Percentiles rank a stretch among this genome's conserved stretches.
phyloP scores from a whole-genome alignment of 2,113 vertebrate genomes.

The Clarias magur region DNA sequence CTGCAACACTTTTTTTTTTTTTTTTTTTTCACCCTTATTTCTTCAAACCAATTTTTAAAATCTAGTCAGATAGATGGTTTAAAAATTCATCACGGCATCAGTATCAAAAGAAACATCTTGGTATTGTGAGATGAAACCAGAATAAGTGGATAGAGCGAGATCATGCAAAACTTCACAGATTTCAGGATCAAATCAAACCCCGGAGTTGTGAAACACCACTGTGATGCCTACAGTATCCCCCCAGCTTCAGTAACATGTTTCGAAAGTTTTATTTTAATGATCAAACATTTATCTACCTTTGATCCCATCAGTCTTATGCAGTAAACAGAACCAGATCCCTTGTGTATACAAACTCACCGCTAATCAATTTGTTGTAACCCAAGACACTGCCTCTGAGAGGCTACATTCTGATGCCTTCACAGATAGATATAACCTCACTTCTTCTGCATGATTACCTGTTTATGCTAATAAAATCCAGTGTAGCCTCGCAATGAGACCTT shows the following conservation, averaged over 20 bases:
- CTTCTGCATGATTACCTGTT: slow-evolving; percentile 56
- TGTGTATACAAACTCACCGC: slow-evolving; percentile 19
- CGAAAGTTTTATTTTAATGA: neutral
- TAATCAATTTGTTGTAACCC: slow-evolving; percentile 34
- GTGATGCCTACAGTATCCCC: neutral
- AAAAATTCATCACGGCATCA: too few species aligned
- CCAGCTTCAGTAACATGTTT: neutral
- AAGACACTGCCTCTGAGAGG: slow-evolving; percentile 16
- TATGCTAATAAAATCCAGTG: slow-evolving; percentile 52
- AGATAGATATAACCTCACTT: slow-evolving; percentile 45
- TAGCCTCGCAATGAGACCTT: slow-evolving; percentile 43
- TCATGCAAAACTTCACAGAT: neutral
- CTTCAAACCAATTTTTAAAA: too few species aligned
- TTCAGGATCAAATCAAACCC: neutral
- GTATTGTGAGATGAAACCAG: neutral
- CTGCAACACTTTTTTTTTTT: too few species aligned
- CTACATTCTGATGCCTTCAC: slow-evolving; percentile 31
- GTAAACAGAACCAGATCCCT: slow-evolving; percentile 25
- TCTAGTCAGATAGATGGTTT: too few species aligned
- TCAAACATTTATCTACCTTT: neutral
- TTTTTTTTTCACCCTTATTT: too few species aligned
- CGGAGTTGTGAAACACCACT: neutral
- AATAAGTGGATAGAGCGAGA: too few species aligned
- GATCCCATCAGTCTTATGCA: neutral
- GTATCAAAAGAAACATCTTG: too few species aligned